A percentile compares a stretch with the other conserved stretches of the same genome.
These are phyloP conservation scores for Passer montanus DNA, from an alignment of 2,113 vertebrate species.

Conservation along the genomic window DNA sequence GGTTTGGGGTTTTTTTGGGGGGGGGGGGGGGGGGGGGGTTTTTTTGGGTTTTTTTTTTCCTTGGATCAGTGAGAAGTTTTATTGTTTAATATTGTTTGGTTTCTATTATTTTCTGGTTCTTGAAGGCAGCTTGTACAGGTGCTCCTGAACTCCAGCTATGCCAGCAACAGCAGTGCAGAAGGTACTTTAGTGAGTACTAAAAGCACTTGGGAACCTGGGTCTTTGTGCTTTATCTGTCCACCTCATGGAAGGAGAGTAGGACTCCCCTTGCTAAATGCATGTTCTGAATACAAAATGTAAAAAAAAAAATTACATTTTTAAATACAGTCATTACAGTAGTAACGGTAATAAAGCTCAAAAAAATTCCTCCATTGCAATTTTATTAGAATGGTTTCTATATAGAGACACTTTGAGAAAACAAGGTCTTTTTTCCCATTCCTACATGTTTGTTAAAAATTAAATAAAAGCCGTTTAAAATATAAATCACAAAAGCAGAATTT, in stretches of 20 bases:
- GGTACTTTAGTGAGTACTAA: neutral
- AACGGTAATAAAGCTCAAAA: neutral
- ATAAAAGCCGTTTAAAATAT: neutral
- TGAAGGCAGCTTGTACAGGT: neutral
- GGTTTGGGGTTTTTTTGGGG: neutral
- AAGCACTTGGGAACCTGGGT: neutral
- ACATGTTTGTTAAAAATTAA: neutral
- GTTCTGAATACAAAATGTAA: neutral
- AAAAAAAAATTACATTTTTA: neutral
- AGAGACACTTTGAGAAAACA: neutral
- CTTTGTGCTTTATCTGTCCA: neutral
- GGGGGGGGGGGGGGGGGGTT: neutral
- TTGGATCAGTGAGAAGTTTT: too few relatives aligned
- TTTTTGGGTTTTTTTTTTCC: neutral
- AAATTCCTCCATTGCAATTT: neutral
- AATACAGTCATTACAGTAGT: neutral
- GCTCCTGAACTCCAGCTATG: neutral
- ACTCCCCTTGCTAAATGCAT: neutral
- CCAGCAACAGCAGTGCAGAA: neutral
- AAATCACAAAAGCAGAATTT: neutral
- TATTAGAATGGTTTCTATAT: neutral
- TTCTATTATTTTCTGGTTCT: too few relatives aligned
- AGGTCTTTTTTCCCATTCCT: neutral
- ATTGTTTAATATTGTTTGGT: too few relatives aligned
- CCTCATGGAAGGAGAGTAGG: neutral